These are phyloP conservation scores for Podarcis raffonei DNA, from an alignment of 2,113 vertebrate genomes.

Conservation along the genomic window DNA sequence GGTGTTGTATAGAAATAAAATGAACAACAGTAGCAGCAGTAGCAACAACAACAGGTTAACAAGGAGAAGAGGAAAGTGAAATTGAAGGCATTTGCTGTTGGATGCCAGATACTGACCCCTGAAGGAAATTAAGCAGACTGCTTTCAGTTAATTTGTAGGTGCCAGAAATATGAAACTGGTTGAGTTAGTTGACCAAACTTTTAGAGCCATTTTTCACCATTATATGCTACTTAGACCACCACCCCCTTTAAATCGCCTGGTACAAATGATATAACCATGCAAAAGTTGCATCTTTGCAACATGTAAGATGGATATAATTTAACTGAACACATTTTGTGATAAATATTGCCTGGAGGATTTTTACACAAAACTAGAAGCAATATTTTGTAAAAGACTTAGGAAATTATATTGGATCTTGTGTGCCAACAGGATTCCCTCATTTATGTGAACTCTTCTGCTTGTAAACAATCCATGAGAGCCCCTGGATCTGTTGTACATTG, in stretches of 20 bases:
- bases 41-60: background rate
- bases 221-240: background rate
- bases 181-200: background rate
- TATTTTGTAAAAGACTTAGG: background rate
- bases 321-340: no score
- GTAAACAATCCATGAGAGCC: background rate
- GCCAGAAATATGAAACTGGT: background rate
- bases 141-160: background rate
- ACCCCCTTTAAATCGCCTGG: no score
- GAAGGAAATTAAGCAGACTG: background rate
- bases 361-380: background rate
- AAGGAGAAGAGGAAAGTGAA: background rate
- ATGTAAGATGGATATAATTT: background rate
- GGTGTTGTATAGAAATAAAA: no score
- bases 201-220: background rate
- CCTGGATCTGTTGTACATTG: background rate
- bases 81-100: background rate
- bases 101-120: background rate
- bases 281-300: background rate
- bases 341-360: background rate
- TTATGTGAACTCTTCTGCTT: background rate
- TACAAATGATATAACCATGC: background rate
- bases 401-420: background rate
- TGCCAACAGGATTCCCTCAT: background rate
- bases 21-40: no score